Evolutionary conservation across 2,888 invertebrate genomes (phyloP), one percentile per base, ranked within the genome.

Genomic region (Pandemis heparana): DNA sequence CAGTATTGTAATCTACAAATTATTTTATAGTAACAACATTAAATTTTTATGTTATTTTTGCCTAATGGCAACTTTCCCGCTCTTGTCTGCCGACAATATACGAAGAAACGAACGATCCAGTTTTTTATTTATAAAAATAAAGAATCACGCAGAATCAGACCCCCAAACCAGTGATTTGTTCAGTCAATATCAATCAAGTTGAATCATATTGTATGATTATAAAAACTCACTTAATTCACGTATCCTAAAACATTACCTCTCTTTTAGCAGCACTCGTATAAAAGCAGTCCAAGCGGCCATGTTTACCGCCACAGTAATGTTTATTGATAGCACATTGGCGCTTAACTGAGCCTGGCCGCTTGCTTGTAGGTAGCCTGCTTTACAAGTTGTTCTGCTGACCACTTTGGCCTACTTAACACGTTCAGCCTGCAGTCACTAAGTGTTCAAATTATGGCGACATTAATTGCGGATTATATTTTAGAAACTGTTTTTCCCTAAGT

Each of bases 331-430:
- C 71, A 63, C 53, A 70, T 70, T 70, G 41, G 10, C 32, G 61
- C 51, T 10, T 41, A n/a, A 62, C 16, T 2, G 46, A 6, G 18
- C 38, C 64, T n/a, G 61, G 9, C 77, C 79, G 76, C 78, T 77
- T 79, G 80, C 79, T 81, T 83, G 83, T 82, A 23, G 56, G 56
- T 12, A 51, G 23, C 56, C 5, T 56, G 56, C 56, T 83, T 82
- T 81, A 82, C 81, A 81, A 83, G 81, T 80, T 80, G 81, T 80
- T 79, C 78, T 78, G 77, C 71, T 78, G 79, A 77, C 76, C 77
- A 62, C 69, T 75, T 10, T 56, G 56, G 72, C 75, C 76, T 75
- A 75, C 79, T 79, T 82, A 78, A 76, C 77, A 77, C 65, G 68
- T 76, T 79, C 23, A 23, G 12, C 56, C 23, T 14, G 23, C 23